phyloP scores from a whole-genome alignment of 2,888 invertebrate species.

The Volucella inanis region DNA sequence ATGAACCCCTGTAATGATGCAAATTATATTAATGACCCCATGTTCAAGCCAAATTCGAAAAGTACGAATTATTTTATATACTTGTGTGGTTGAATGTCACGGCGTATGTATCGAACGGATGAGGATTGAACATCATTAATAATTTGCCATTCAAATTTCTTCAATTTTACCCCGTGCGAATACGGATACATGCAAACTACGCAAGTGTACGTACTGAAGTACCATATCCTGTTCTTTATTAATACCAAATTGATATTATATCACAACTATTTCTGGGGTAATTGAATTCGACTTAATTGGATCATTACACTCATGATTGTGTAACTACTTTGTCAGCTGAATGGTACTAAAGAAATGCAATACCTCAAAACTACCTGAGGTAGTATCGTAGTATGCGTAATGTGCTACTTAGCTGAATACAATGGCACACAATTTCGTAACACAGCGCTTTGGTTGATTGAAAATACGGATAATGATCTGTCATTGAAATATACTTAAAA shows the following conservation, averaged over 20 bases:
- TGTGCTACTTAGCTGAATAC: neutral
- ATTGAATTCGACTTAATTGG: slow-evolving; percentile 61
- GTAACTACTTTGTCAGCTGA: slow-evolving; percentile 32
- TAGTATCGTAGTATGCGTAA: neutral
- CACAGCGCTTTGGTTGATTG: slow-evolving; percentile 23
- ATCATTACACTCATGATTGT: slow-evolving; percentile 40
- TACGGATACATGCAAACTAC: neutral
- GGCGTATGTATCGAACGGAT: slow-evolving; percentile 28
- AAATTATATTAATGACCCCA: slow-evolving; percentile 55
- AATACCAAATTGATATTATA: slow-evolving; percentile 55
- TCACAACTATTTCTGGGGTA: slow-evolving; percentile 52
- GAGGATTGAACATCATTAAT: slow-evolving; percentile 64
- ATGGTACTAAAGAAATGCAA: slow-evolving; percentile 36
- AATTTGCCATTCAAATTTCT: slow-evolving; percentile 59
- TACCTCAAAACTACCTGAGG: slow-evolving; percentile 17
- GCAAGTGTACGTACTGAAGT: too few species aligned
- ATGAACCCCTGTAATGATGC: slow-evolving; percentile 26
- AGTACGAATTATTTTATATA: too few species aligned
- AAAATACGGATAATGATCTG: slow-evolving; percentile 25
- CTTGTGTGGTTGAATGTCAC: too few species aligned
- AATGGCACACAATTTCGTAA: slow-evolving; percentile 7
- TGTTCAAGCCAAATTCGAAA: slow-evolving; percentile 8
- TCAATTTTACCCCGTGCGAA: slow-evolving; percentile 31
- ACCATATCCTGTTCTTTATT: slow-evolving; percentile 28
- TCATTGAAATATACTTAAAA: slow-evolving; percentile 23